These are phyloP conservation scores for Eurytemora carolleeae DNA, from an alignment of 1,140 invertebrate species.

Conservation along the genomic window DNA sequence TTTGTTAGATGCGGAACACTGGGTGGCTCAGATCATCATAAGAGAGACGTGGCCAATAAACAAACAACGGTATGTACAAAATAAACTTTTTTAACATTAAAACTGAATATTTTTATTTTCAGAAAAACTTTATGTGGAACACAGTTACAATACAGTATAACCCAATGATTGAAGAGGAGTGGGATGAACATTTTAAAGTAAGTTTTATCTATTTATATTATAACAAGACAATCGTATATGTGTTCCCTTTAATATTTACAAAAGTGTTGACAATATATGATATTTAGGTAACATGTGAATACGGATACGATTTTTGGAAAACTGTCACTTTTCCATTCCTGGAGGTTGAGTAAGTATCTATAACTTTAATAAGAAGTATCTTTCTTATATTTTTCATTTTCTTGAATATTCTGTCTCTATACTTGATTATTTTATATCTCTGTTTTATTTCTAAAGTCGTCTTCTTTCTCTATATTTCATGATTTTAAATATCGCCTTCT, in stretches of 20 bases:
- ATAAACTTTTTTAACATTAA: not conserved
- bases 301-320: constrained; percentile 89
- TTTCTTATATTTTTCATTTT: too few species aligned
- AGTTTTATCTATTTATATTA: not conserved
- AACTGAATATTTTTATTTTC: constrained; percentile 14
- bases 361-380: too few species aligned
- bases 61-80: constrained; percentile 9
- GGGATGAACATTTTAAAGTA: constrained; percentile 71
- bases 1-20: constrained; percentile 52
- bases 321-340: constrained; percentile 84
- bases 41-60: constrained; percentile 35
- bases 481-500: too few species aligned
- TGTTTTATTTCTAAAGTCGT: too few species aligned
- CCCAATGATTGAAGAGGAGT: constrained; percentile 75
- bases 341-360: constrained; percentile 65
- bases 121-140: constrained; percentile 91
- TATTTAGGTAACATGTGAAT: constrained; percentile 66
- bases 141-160: constrained; percentile 86
- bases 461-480: too few species aligned
- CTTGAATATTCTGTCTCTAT: too few species aligned
- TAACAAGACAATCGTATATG: not conserved
- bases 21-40: constrained; percentile 61
- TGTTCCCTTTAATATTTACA: not conserved
- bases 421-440: too few species aligned
- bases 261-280: not conserved